These are phyloP conservation scores for Paedocypris sp. DNA, from an alignment of 2,113 vertebrate species.

Conservation along the genomic window DNA sequence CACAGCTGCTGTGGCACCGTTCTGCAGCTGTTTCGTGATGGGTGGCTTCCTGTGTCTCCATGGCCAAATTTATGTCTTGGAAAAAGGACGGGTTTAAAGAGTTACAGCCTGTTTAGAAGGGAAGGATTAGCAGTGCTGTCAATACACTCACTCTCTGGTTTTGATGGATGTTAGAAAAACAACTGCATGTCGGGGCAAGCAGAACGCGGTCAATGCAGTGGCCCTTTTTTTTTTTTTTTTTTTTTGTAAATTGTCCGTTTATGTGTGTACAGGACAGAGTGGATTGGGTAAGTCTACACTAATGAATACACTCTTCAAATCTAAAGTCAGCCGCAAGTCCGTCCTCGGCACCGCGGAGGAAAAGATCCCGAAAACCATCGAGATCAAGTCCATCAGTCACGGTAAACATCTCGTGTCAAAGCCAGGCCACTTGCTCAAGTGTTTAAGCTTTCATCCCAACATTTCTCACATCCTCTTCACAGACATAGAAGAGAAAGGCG, in stretches of 20 bases:
- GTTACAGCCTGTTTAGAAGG: background rate
- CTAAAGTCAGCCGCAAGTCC: conserved; percentile 94
- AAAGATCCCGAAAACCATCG: conserved; percentile 91
- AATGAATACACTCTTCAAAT: conserved; percentile 98
- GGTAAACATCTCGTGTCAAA: conserved; percentile 52
- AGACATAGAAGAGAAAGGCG: conserved; percentile 97
- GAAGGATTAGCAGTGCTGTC: background rate
- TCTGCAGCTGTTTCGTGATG: no score
- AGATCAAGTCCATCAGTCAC: conserved; percentile 94
- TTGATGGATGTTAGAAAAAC: no score
- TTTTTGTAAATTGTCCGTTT: background rate
- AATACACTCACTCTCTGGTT: no score
- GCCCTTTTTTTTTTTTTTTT: no score
- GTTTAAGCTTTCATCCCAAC: no score
- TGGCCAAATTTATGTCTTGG: background rate
- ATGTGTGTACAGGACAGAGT: conserved; percentile 73
- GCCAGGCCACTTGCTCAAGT: background rate
- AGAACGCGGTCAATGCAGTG: no score
- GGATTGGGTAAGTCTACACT: conserved; percentile 94
- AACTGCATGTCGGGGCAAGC: no score
- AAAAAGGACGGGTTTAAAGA: no score
- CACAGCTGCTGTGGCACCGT: no score
- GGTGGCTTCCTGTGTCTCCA: background rate
- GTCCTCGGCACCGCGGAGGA: conserved; percentile 77
- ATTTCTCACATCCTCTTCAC: no score